phyloP scores from a whole-genome alignment of 1,140 invertebrate genomes.

The Vanessa atalanta region DNA sequence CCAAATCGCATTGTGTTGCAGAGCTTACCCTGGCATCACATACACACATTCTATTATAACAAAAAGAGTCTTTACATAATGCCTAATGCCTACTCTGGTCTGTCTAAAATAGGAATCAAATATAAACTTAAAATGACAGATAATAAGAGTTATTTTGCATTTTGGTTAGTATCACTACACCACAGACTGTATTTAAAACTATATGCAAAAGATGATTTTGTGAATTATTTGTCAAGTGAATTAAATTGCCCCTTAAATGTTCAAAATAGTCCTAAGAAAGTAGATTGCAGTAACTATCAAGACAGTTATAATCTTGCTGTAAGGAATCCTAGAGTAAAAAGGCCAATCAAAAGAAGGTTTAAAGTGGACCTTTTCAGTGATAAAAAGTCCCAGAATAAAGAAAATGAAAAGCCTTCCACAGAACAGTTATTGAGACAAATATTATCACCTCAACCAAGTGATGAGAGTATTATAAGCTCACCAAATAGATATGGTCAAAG shows the following conservation, averaged over 20 bases:
- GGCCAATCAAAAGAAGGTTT: conserved; percentile 64
- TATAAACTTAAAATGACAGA: conserved; percentile 88
- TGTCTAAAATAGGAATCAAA: conserved; percentile 84
- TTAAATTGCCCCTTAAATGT: conserved; percentile 76
- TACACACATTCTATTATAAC: conserved; percentile 88
- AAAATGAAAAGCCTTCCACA: conserved; percentile 85
- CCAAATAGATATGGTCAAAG: conserved; percentile 52
- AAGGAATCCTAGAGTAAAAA: conserved; percentile 66
- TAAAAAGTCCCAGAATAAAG: conserved; percentile 85
- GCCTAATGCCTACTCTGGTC: conserved; percentile 80
- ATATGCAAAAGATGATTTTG: conserved; percentile 85
- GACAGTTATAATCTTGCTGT: conserved; percentile 80
- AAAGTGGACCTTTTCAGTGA: conserved; percentile 74
- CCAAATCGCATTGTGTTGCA: conserved; percentile 75
- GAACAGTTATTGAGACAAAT: conserved; percentile 65
- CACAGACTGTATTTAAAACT: conserved; percentile 88
- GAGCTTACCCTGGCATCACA: conserved; percentile 84
- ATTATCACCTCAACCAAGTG: conserved; percentile 63
- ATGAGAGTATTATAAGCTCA: conserved; percentile 65
- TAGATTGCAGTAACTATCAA: conserved; percentile 77
- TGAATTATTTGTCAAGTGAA: conserved; percentile 85
- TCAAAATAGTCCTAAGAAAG: conserved; percentile 53
- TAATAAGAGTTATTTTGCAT: conserved; percentile 88
- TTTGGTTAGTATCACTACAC: conserved; percentile 87
- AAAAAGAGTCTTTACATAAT: conserved; percentile 86